Percentiles rank a stretch among this genome's conserved stretches.
Conservation (phyloP, 2,113 vertebrate genomes). For the Scalopus aquaticus region DNA sequence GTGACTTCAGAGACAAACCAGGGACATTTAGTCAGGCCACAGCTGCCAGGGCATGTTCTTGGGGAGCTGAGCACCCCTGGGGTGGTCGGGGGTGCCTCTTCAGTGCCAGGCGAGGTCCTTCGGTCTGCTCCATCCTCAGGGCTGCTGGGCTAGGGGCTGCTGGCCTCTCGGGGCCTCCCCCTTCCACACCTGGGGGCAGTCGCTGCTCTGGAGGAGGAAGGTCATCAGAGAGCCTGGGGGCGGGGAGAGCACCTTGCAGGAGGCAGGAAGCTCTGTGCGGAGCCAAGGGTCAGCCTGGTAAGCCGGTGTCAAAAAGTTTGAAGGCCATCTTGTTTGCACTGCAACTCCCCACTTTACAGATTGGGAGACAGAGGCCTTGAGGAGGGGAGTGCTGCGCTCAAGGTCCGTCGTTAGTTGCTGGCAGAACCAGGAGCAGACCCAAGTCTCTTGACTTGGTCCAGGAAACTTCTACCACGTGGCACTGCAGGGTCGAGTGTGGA, state of each 20-base stretch:
- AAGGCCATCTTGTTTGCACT: not conserved
- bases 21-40: no score
- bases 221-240: not conserved
- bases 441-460: not conserved
- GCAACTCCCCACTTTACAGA: not conserved
- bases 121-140: not conserved
- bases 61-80: not conserved
- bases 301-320: not conserved
- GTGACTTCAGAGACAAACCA: not conserved
- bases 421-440: not conserved
- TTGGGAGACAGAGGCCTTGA: not conserved
- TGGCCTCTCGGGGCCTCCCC: not conserved
- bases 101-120: not conserved
- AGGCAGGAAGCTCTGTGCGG: not conserved
- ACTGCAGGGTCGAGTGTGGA: not conserved
- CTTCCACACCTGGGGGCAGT: not conserved
- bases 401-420: not conserved
- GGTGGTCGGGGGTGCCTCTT: rapidly evolving
- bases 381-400: not conserved
- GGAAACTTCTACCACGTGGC: no score
- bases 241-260: not conserved
- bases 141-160: not conserved
- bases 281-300: not conserved
- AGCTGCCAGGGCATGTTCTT: not conserved
- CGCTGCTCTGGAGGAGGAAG: not conserved